A percentile compares a stretch with the other conserved stretches of the same genome.
phyloP scores from a whole-genome alignment of 2,797 vertebrate species.

The Rachycentron canadum region DNA sequence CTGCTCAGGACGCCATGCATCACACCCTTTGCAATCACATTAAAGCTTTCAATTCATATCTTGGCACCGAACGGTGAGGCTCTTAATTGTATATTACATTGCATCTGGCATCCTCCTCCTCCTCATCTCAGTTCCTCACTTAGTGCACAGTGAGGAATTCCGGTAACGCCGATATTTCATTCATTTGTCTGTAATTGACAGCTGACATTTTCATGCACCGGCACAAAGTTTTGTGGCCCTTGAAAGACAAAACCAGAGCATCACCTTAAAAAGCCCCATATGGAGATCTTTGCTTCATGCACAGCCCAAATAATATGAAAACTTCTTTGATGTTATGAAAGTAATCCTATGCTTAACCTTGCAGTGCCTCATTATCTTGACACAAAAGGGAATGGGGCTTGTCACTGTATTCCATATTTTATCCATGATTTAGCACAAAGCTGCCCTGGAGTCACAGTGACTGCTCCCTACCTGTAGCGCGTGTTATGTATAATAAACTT shows the following conservation, averaged over 20 bases:
- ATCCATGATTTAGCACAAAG: slow-evolving; percentile 62
- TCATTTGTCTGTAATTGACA: slow-evolving; percentile 65
- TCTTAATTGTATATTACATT: slow-evolving; percentile 76
- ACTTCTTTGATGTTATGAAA: slow-evolving; percentile 28
- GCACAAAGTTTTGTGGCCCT: slow-evolving; percentile 38
- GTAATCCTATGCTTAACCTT: slow-evolving; percentile 66
- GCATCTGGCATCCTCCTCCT: slow-evolving; percentile 65
- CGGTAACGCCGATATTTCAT: slow-evolving; percentile 46
- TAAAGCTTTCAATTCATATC: slow-evolving; percentile 70
- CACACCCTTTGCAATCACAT: slow-evolving; percentile 57
- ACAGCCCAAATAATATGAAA: slow-evolving; percentile 30
- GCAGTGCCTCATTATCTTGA: slow-evolving; percentile 59
- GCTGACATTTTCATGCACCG: slow-evolving; percentile 59
- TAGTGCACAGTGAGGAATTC: slow-evolving; percentile 32
- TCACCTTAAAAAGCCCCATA: slow-evolving; percentile 25
- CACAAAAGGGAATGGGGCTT: slow-evolving; percentile 54
- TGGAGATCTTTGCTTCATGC: slow-evolving; percentile 19
- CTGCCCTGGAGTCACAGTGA: slow-evolving; percentile 51
- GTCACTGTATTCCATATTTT: slow-evolving; percentile 61
- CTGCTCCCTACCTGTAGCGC: slow-evolving; percentile 44
- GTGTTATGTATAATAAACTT: slow-evolving; percentile 48
- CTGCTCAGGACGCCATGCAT: slow-evolving; percentile 27
- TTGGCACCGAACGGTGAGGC: slow-evolving; percentile 60
- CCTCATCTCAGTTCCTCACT: slow-evolving; percentile 47
- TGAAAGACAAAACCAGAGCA: slow-evolving; percentile 48